phyloP scores from a whole-genome alignment of 2,113 vertebrate genomes.

The Neodon shergylaensis region DNA sequence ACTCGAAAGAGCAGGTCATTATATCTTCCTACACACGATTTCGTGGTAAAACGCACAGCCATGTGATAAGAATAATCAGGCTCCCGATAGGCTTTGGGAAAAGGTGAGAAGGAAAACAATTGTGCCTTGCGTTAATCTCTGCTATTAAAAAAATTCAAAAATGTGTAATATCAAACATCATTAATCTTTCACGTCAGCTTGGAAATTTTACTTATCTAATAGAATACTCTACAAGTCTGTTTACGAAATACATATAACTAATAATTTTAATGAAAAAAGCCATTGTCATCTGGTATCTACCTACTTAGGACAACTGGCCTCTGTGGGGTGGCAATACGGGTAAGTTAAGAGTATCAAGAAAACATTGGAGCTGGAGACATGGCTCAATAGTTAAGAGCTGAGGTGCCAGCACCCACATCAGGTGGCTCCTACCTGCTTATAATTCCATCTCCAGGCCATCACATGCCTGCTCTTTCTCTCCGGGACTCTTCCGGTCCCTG shows the following conservation, averaged over 20 bases:
- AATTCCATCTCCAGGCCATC: neutral
- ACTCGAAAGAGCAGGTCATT: conserved; percentile 77
- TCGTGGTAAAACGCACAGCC: conserved; percentile 80
- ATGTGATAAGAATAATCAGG: conserved; percentile 83
- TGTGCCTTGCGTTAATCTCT: neutral
- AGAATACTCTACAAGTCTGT: conserved; percentile 8
- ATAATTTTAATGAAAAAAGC: conserved; percentile 49
- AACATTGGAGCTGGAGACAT: neutral
- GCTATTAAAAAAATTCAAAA: conserved; percentile 28
- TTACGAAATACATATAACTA: conserved; percentile 21
- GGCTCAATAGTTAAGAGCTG: neutral
- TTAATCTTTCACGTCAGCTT: conserved; percentile 46
- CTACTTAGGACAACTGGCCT: conserved; percentile 31
- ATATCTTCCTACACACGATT: conserved; percentile 62
- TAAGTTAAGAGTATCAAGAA: neutral
- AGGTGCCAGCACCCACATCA: too few relatives aligned
- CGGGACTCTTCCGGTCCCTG: neutral
- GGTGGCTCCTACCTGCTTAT: neutral
- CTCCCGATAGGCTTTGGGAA: conserved; percentile 83
- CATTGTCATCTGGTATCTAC: conserved; percentile 36
- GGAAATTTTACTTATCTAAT: conserved; percentile 23
- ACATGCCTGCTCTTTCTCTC: neutral
- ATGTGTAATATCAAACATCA: neutral
- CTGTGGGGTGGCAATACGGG: neutral
- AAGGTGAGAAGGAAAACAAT: neutral